Evolutionary conservation across 2,113 vertebrate genomes (phyloP).

Genomic region (Epinephelus moara): DNA sequence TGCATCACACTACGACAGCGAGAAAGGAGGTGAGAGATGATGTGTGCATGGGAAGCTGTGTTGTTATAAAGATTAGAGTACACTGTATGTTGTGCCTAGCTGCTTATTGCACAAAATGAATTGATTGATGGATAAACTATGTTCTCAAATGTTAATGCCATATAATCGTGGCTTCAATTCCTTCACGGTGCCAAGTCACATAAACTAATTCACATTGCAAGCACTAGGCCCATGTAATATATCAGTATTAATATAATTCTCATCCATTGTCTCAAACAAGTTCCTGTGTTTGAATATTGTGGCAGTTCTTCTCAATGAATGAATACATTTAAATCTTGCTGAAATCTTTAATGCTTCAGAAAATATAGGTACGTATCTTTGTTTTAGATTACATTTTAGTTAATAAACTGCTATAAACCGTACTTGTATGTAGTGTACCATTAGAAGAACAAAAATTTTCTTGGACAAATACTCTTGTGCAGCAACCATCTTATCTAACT

Average conservation of each 20-base stretch:
- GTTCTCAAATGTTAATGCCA: not conserved
- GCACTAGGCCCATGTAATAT: not conserved
- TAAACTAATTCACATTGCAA: not conserved
- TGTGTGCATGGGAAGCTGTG: not conserved
- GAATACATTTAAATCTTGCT: constrained; percentile 18
- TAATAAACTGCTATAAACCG: not conserved
- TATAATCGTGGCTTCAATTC: not conserved
- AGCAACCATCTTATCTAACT: not conserved
- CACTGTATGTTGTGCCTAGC: not conserved
- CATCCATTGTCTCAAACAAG: not conserved
- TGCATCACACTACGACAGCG: constrained; percentile 97
- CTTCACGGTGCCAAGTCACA: not conserved
- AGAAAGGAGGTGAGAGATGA: constrained; percentile 93
- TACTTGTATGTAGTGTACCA: not conserved
- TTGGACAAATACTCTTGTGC: not conserved
- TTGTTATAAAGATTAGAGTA: not conserved
- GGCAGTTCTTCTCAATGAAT: constrained; percentile 18
- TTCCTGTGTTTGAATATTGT: constrained; percentile 1
- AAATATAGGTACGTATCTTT: constrained; percentile 29
- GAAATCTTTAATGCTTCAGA: constrained; percentile 49
- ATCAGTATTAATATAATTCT: not conserved
- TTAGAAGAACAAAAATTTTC: not conserved
- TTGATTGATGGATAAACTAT: not conserved
- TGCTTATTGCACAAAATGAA: not conserved
- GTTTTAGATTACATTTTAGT: constrained; percentile 3